These are phyloP conservation scores for Aquatica leii DNA, from an alignment of 2,888 invertebrate species.

Conservation along the genomic window DNA sequence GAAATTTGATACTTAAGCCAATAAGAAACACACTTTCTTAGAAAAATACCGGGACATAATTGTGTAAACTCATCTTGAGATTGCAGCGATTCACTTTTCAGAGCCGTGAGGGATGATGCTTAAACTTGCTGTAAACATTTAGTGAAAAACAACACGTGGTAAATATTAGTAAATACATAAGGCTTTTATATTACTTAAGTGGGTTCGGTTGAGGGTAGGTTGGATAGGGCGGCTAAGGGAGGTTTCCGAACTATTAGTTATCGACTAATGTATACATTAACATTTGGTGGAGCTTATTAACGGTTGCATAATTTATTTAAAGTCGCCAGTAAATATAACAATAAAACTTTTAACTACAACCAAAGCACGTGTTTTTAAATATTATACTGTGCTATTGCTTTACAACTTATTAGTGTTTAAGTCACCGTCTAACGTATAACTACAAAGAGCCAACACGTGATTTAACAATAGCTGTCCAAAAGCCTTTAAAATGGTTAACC, in stretches of 20 bases:
- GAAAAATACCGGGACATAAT: slow-evolving; percentile 44
- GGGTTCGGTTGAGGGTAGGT: slow-evolving; percentile 38
- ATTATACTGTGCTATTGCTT: slow-evolving; percentile 24
- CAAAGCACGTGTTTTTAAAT: slow-evolving; percentile 37
- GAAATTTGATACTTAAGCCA: slow-evolving; percentile 45
- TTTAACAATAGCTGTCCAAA: slow-evolving; percentile 41
- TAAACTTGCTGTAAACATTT: slow-evolving; percentile 50
- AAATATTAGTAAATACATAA: slow-evolving; percentile 55
- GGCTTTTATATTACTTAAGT: slow-evolving; percentile 53
- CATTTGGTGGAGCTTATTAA: slow-evolving; percentile 21
- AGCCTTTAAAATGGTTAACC: slow-evolving; percentile 45
- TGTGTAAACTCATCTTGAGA: slow-evolving; percentile 39
- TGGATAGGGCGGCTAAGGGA: slow-evolving; percentile 37
- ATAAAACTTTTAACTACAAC: slow-evolving; percentile 28
- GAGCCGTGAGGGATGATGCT: slow-evolving; percentile 7
- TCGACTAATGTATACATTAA: slow-evolving; percentile 32
- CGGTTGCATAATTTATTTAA: slow-evolving; percentile 7
- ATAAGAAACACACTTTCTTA: slow-evolving; percentile 47
- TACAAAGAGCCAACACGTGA: slow-evolving; percentile 42
- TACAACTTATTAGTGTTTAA: neutral
- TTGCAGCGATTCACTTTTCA: slow-evolving; percentile 32
- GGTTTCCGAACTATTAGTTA: slow-evolving; percentile 38
- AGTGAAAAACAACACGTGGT: slow-evolving; percentile 51
- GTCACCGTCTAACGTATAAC: slow-evolving; percentile 28
- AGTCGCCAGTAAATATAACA: slow-evolving; percentile 13